Evolutionary conservation across 2,888 invertebrate genomes (phyloP).

Genomic region (Drosophila lacicola): DNA sequence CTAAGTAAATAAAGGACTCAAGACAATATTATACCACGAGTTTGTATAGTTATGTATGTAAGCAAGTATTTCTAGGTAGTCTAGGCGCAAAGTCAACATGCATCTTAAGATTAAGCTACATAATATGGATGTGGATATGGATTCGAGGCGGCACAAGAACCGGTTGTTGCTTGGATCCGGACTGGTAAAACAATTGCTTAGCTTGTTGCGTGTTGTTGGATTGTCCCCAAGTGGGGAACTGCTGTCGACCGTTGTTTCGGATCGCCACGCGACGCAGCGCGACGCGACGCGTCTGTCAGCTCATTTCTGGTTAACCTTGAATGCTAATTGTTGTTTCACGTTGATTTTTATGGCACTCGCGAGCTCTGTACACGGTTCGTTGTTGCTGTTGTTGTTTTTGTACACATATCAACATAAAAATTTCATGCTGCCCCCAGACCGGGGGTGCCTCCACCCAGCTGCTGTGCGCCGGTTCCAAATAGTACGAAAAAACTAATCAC

Average conservation of each 20-base stretch:
- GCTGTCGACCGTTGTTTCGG: conserved; percentile 3
- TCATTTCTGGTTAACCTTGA: conserved; percentile 81
- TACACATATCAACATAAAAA: conserved; percentile 76
- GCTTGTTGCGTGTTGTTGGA: conserved; percentile 28
- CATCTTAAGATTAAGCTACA: conserved; percentile 6
- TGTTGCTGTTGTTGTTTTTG: conserved; percentile 22
- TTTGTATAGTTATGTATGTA: neutral
- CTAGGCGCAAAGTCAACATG: neutral
- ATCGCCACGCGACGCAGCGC: conserved; percentile 12
- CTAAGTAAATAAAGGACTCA: neutral
- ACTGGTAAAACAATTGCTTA: conserved; percentile 43
- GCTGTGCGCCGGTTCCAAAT: conserved; percentile 81
- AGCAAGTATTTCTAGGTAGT: neutral
- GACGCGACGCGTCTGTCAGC: conserved; percentile 37
- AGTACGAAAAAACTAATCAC: conserved; percentile 83
- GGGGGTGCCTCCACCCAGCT: conserved; percentile 21
- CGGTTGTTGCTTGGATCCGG: conserved; percentile 30
- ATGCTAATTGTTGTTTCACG: conserved; percentile 76
- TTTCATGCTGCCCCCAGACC: conserved; percentile 61
- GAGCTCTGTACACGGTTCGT: conserved; percentile 43
- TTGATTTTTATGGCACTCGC: conserved; percentile 73
- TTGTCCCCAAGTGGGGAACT: conserved; percentile 53
- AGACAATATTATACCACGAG: neutral
- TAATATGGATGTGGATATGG: neutral
- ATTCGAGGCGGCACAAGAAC: conserved; percentile 14